These are phyloP conservation scores for Chaetophractus vellerosus DNA, from an alignment of 2,797 vertebrate species.

Conservation along the genomic window DNA sequence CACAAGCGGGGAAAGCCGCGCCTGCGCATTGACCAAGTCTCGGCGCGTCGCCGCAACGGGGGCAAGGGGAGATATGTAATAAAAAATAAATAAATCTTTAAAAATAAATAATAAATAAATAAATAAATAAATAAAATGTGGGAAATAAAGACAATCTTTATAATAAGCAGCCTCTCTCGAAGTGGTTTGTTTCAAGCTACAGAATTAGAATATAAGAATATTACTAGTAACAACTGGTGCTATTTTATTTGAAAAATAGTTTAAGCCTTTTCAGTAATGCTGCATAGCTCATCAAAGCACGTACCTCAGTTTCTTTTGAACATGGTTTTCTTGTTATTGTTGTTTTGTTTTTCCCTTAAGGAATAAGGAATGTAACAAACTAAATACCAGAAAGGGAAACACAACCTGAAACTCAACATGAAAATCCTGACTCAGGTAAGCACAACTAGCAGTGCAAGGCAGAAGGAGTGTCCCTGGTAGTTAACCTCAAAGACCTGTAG, in stretches of 20 bases:
- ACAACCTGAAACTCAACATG: neutral
- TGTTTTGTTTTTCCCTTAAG: neutral
- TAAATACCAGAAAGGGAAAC: slow-evolving; percentile 10
- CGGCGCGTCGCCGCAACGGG: no score
- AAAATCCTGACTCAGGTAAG: neutral
- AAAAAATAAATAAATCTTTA: no score
- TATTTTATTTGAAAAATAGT: slow-evolving; percentile 22
- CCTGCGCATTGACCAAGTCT: no score
- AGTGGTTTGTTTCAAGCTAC: slow-evolving; percentile 38
- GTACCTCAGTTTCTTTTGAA: slow-evolving; percentile 29
- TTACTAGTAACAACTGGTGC: neutral
- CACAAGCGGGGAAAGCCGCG: no score
- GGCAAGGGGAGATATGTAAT: no score
- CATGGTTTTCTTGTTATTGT: no score
- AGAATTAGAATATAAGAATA: slow-evolving; percentile 41
- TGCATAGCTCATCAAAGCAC: neutral
- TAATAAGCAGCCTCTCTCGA: neutral
- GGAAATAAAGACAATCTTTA: neutral
- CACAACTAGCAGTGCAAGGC: neutral
- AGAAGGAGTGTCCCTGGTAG: rapidly evolving
- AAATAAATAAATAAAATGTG: no score
- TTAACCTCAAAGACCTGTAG: neutral
- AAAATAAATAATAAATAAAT: no score
- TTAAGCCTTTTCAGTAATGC: slow-evolving; percentile 37
- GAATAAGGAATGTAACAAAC: slow-evolving; percentile 12